Conservation (phyloP, 2,113 vertebrate species). For the Serinus canaria region DNA sequence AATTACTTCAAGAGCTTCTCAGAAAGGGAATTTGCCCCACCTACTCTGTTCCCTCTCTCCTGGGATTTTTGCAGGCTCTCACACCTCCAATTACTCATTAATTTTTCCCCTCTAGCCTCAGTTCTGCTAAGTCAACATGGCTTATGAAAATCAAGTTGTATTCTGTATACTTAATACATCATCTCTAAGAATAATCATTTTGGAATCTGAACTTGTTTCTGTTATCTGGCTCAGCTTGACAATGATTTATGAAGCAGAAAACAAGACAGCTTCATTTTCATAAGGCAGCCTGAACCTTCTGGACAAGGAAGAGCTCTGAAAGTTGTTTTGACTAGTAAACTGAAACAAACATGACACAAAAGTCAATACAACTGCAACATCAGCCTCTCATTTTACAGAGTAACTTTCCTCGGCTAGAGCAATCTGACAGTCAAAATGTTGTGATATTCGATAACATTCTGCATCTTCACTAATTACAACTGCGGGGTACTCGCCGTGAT, state of each 20-base stretch:
- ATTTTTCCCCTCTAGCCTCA: conserved; percentile 46
- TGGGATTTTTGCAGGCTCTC: conserved; percentile 14
- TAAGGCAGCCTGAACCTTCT: conserved; percentile 76
- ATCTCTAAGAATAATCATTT: conserved; percentile 79
- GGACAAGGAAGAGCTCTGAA: conserved; percentile 76
- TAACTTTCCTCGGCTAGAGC: conserved; percentile 51
- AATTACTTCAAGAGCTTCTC: conserved; percentile 23
- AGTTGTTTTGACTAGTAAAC: conserved; percentile 82
- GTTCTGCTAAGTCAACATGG: conserved; percentile 75
- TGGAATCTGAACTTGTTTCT: conserved; percentile 80
- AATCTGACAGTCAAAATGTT: conserved; percentile 71
- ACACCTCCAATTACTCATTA: conserved; percentile 50
- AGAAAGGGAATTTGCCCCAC: background rate
- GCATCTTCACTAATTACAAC: conserved; percentile 71
- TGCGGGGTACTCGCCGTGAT: conserved; percentile 14
- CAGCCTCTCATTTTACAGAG: conserved; percentile 70
- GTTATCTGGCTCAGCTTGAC: conserved; percentile 74
- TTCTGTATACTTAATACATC: conserved; percentile 80
- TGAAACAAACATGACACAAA: conserved; percentile 84
- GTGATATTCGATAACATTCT: conserved; percentile 62
- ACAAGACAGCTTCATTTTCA: conserved; percentile 85
- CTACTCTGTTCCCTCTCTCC: background rate
- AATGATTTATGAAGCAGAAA: conserved; percentile 85
- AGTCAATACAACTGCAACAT: conserved; percentile 79
- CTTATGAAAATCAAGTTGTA: conserved; percentile 75